phyloP scores from a whole-genome alignment of 2,888 invertebrate species.

The Sarcophaga caerulescens region DNA sequence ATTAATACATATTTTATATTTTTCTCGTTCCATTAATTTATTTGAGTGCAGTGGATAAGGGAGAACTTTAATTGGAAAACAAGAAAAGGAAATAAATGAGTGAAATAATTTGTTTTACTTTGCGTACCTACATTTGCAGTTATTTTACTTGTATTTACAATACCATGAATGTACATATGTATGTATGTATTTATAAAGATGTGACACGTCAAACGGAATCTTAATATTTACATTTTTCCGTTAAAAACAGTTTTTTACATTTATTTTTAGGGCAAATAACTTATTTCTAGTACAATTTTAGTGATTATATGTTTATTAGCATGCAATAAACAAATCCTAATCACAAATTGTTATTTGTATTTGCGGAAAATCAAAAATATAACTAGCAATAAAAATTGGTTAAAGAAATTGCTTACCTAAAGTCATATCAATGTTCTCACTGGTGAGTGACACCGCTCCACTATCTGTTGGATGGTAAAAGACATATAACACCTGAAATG shows the following conservation, averaged over 20 bases:
- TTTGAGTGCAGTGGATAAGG: too few relatives aligned
- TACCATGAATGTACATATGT: not conserved
- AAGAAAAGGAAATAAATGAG: not conserved
- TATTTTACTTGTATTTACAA: not conserved
- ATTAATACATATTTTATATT: too few relatives aligned
- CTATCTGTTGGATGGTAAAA: conserved; percentile 90
- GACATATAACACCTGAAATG: conserved; percentile 76
- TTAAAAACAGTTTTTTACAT: too few relatives aligned
- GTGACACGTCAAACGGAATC: conserved; percentile 55
- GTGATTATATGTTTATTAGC: too few relatives aligned
- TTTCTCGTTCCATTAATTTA: too few relatives aligned
- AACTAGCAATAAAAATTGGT: not conserved
- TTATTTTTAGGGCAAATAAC: too few relatives aligned
- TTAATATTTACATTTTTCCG: conserved; percentile 1
- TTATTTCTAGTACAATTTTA: too few relatives aligned
- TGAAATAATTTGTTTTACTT: conserved; percentile 16
- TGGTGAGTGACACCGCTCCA: conserved; percentile 90
- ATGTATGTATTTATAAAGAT: conserved; percentile 3
- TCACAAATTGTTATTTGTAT: not conserved
- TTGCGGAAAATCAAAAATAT: not conserved
- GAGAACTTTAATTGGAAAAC: too few relatives aligned
- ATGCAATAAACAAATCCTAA: too few relatives aligned
- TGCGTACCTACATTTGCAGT: conserved; percentile 10
- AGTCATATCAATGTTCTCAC: conserved; percentile 91
- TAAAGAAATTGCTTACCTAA: conserved; percentile 85